These are phyloP conservation scores for Thymallus thymallus DNA, from an alignment of 2,113 vertebrate species.

Conservation along the genomic window DNA sequence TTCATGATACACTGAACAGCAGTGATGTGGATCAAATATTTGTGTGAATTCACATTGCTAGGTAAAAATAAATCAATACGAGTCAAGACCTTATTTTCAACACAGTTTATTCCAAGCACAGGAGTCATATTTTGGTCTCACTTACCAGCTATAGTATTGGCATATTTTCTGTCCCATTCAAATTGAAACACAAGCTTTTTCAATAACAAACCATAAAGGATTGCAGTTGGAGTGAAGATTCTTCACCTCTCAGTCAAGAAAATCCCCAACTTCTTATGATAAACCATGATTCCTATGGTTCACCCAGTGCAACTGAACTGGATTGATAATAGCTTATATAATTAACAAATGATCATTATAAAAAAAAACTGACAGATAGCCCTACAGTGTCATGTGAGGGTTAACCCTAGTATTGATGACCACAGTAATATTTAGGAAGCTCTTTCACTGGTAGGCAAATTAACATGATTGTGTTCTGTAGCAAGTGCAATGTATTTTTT, in stretches of 20 bases:
- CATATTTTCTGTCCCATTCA: constrained; percentile 50
- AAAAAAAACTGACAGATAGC: constrained; percentile 1
- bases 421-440: constrained; percentile 10
- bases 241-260: constrained; percentile 42
- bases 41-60: not conserved
- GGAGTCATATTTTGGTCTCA: constrained; percentile 66
- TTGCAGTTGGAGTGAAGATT: constrained; percentile 39
- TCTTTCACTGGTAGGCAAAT: constrained; percentile 19
- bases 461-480: constrained; percentile 7
- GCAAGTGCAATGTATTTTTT: constrained; percentile 54
- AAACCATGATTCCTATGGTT: constrained; percentile 35
- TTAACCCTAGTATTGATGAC: not conserved
- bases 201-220: constrained; percentile 12
- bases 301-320: constrained; percentile 45
- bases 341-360: constrained; percentile 30
- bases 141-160: constrained; percentile 41
- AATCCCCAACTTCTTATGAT: constrained; percentile 38
- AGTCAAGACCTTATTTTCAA: constrained; percentile 42
- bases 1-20: not conserved
- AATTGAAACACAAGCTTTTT: constrained; percentile 41
- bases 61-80: not conserved
- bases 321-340: constrained; percentile 55
- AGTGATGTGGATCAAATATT: not conserved
- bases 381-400: constrained; percentile 9
- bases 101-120: constrained; percentile 72